Conservation (phyloP, 2,888 invertebrate genomes). For the Ophion slaviceki region DNA sequence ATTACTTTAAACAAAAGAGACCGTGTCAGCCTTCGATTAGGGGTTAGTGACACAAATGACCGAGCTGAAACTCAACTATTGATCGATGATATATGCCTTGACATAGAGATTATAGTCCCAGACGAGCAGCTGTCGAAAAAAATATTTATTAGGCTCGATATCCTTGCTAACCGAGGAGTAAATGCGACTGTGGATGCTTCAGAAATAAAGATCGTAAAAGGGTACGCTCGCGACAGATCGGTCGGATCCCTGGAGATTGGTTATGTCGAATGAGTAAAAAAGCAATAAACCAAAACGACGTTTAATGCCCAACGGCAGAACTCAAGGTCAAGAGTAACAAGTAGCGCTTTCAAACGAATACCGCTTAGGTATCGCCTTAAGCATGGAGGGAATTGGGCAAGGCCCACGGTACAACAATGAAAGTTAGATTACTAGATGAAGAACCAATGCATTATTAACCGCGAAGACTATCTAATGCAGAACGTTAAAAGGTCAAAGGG, state of each 20-base stretch:
- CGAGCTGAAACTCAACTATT: neutral
- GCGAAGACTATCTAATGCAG: constrained; percentile 59
- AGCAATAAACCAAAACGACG: neutral
- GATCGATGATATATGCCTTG: constrained; percentile 34
- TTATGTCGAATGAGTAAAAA: neutral
- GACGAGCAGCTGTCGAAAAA: constrained; percentile 33
- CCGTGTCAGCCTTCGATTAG: constrained; percentile 26
- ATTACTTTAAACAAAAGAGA: neutral
- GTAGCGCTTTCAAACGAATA: constrained; percentile 12
- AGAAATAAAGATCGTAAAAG: neutral
- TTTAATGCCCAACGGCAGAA: neutral
- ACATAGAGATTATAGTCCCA: constrained; percentile 23
- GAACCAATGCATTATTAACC: constrained; percentile 65
- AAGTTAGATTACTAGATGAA: constrained; percentile 61
- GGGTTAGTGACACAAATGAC: constrained; percentile 7
- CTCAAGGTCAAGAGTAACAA: neutral
- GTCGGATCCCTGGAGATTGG: neutral
- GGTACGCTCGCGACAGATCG: neutral
- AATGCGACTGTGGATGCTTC: neutral
- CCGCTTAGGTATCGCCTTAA: neutral
- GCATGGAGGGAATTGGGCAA: constrained; percentile 1
- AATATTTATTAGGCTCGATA: constrained; percentile 39
- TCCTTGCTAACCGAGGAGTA: neutral
- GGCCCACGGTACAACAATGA: constrained; percentile 59
- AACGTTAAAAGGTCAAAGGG: constrained; percentile 63